phyloP scores from a whole-genome alignment of 2,797 vertebrate genomes.

The Varecia variegata region DNA sequence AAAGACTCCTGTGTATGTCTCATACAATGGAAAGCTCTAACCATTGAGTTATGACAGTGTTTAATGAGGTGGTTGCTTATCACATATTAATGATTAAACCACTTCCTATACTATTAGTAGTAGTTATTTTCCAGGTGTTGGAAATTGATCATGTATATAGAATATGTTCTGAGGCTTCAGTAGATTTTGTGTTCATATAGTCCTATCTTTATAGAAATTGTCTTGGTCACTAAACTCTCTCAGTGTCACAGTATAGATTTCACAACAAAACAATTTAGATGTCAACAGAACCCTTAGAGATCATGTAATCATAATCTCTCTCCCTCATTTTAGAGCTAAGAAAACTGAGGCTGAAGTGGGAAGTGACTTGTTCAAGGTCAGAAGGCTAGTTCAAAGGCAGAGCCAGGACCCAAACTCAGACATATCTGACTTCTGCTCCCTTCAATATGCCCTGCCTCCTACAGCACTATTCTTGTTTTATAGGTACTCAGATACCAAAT shows the following conservation, averaged over 20 bases:
- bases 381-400: conserved; percentile 7
- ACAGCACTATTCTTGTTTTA: neutral
- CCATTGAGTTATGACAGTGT: conserved; percentile 13
- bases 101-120: neutral
- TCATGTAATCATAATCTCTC: neutral
- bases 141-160: neutral
- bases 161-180: neutral
- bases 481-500: neutral
- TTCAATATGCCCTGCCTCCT: neutral
- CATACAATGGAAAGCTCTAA: conserved; percentile 15
- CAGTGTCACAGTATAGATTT: neutral
- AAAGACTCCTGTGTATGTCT: neutral
- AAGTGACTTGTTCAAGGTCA: neutral
- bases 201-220: neutral
- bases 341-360: neutral
- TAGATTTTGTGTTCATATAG: conserved; percentile 1
- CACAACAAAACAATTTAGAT: conserved; percentile 9
- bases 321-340: neutral
- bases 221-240: neutral
- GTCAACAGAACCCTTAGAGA: neutral
- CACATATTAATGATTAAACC: conserved; percentile 53
- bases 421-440: neutral
- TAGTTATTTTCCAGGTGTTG: neutral
- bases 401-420: neutral
- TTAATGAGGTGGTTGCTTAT: conserved; percentile 25